Evolutionary conservation across 2,888 invertebrate genomes (phyloP).

Genomic region (Lasioglossum marginatum): DNA sequence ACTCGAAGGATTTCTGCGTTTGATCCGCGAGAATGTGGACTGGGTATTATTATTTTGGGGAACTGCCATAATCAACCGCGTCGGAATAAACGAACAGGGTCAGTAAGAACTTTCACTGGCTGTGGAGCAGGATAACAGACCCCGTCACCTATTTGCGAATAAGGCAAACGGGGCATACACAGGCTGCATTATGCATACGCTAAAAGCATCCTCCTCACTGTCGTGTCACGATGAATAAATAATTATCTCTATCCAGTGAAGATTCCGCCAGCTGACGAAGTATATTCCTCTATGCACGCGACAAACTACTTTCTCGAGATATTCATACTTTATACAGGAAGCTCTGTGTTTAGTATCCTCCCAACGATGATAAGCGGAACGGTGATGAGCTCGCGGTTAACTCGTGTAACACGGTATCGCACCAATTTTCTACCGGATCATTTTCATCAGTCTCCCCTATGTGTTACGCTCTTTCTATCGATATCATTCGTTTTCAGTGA

Average conservation of each 20-base stretch:
- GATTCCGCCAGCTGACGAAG: constrained; percentile 15
- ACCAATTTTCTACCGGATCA: background rate
- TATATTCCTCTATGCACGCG: constrained; percentile 28
- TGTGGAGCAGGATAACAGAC: constrained; percentile 28
- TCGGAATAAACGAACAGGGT: background rate
- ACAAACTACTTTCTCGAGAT: constrained; percentile 25
- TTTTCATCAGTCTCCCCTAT: background rate
- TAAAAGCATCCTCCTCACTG: constrained; percentile 42
- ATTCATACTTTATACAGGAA: constrained; percentile 28
- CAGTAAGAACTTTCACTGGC: constrained; percentile 47
- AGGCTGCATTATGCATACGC: constrained; percentile 44
- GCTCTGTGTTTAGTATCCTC: background rate
- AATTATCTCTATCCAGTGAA: constrained; percentile 33
- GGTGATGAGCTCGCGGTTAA: background rate
- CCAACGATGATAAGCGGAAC: background rate
- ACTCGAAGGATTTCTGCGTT: background rate
- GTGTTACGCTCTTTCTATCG: too few species aligned
- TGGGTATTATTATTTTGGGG: background rate
- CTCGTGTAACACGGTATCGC: background rate
- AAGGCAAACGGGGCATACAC: constrained; percentile 36
- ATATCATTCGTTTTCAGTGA: too few species aligned
- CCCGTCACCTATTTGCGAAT: constrained; percentile 48
- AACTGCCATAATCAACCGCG: background rate
- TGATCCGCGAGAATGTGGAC: background rate
- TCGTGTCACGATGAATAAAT: constrained; percentile 45